Base-by-base conservation (phyloP, 2,113 vertebrate species). In the Eupsittula cactorum region DNA sequence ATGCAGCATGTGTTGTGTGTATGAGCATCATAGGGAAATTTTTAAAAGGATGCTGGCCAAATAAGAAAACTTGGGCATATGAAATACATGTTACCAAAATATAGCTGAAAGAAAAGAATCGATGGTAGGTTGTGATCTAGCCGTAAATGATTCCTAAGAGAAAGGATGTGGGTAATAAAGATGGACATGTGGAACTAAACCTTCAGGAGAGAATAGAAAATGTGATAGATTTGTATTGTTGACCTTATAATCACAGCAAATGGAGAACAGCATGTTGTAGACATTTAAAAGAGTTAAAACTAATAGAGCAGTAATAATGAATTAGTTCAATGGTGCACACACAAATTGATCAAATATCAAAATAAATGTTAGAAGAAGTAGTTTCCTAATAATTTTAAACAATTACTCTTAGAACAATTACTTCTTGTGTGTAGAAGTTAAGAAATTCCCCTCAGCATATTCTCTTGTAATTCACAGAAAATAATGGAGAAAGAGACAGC, bases 181-280 rank as follows among this genome's bases (percentile, higher is more conserved):
- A 75, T 52, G 76, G 85, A 70, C 39, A 37, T n/a, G 60, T 52
- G 62, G 71, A 86, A 92, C 73, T 70, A 92, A 93, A 88, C 41
- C 27, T 75, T 75, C 49, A 83, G 46, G 44, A 90, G 31, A 62
- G 20, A 20, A 74, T 14, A 73, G 50, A 50, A 90, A 86, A 81
- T 93, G 35, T 33, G 46, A 80, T 53, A 85, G 49, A 74, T 86
- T 78, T 94, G 50, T 83, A n/a, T 35, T 86, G 42, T 29, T 94
- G 82, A 92, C 76, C 47, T 92, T 47, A 70, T 29, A 86, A 92
- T 81, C 50, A 78, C 46, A 83, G n/a, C 50, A 94, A 90, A 77
- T 55, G 35, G 55, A 94, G 41, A 93, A 63, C 2, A 90, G 17
- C 3, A 0, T 96, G 46, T 60, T 83, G 37, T 15, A 90, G 68